Evolutionary conservation across 2,888 invertebrate species (phyloP), one percentile per base, ranked within the genome.

Genomic region (Caenorhabditis wallacei): DNA sequence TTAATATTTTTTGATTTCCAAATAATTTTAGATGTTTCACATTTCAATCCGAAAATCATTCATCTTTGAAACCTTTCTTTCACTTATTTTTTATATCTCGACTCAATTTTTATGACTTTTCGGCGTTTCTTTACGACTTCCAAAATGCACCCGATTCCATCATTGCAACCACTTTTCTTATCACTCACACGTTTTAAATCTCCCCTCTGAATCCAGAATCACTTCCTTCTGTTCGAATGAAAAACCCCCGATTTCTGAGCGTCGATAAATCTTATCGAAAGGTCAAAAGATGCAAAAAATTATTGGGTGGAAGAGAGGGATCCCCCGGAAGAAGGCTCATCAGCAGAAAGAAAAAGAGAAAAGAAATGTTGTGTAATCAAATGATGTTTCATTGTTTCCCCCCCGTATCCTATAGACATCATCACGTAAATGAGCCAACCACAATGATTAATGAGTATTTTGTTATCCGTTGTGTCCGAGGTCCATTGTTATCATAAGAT

Each of bases 401-500:
- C 13, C 40, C 20, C n/a, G n/a, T n/a, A n/a, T n/a, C n/a, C n/a
- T n/a, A 22, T 59, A 16, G 43, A 13, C n/a, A 22, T 51, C 64
- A 66, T 37, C 66, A 63, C 24, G 20, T 18, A 24, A 22, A 35
- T 59, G 56, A 56, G 64, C 18, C 20, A 46, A 59, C 68, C 78
- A 78, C 78, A 78, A 78, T 78, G 78, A 78, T 78, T 78, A 78
- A 78, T 63, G 78, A 63, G 78, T 40, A 69, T 78, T 61, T 59
- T 76, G 76, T 76, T 68, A 76, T 48, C 48, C 35, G 30, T 26
- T 43, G 11, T 64, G 11, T 64, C 20, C 46, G 7, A 20, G n/a
- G 40, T 57, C 51, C 75, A 37, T 68, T 76, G 66, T 68, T 76
- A 59, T 76, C 66, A 66, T 56, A 57, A 37, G 75, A 76, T 66